Conservation (phyloP, 2,888 invertebrate genomes). For the Leptothorax acervorum region DNA sequence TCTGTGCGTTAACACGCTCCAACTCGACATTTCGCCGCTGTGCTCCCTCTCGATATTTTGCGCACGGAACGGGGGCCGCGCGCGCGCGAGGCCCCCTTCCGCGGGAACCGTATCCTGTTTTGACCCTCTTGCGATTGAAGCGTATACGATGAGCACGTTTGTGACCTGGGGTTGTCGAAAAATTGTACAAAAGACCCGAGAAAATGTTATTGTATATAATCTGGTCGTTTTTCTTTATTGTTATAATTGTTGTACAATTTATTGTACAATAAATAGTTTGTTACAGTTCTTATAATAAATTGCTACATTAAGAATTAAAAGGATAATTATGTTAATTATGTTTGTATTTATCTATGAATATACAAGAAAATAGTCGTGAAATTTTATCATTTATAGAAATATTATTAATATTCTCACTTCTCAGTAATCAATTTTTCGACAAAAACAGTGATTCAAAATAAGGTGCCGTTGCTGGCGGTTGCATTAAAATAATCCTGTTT, state of each 20-base stretch:
- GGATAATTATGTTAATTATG: background rate
- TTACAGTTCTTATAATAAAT: background rate
- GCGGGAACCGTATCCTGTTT: slow-evolving; percentile 50
- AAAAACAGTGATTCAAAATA: background rate
- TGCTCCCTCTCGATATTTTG: slow-evolving; percentile 63
- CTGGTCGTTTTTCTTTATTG: background rate
- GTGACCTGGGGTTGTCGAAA: slow-evolving; percentile 20
- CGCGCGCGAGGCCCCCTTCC: background rate
- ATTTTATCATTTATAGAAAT: background rate
- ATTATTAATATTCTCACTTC: background rate
- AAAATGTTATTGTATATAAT: background rate
- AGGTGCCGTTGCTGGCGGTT: background rate
- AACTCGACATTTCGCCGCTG: slow-evolving; percentile 67
- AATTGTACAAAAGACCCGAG: background rate
- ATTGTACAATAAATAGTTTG: background rate
- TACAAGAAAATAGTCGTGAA: background rate
- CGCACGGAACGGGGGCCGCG: slow-evolving; percentile 41
- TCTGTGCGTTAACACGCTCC: slow-evolving; percentile 74
- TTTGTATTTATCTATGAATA: background rate
- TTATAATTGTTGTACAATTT: background rate
- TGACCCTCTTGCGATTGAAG: slow-evolving; percentile 32
- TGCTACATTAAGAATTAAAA: background rate
- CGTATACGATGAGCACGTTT: slow-evolving; percentile 11
- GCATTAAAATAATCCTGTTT: background rate
- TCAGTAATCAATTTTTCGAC: background rate